Evolutionary conservation across 2,113 vertebrate genomes (phyloP), one percentile per base, ranked within the genome.

Genomic region (Vidua chalybeata): DNA sequence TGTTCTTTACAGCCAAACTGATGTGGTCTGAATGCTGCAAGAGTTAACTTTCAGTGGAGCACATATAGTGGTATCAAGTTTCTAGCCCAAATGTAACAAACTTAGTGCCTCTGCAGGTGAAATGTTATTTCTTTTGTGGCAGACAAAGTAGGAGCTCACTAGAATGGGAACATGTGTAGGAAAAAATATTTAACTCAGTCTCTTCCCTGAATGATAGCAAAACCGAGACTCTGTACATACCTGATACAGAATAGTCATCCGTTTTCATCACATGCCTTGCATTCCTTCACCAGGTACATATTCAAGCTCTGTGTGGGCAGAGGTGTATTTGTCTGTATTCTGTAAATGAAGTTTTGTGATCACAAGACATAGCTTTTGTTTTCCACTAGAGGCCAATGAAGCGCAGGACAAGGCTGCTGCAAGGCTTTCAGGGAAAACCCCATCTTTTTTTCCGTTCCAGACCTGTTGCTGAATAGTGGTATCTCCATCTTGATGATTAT

Each of bases 341-440:
- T 80, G 31, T 41, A n/a, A 56, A 56, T 56, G 33, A 51, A 71
- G 33, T 64, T 83, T 58, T 21, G 63, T n/a, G 4, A 67, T 75
- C 6, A 1, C 9, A 43, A 84, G 92, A 8, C 77, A 46, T 89
- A 75, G 49, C 89, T 87, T 51, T 23, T 35, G 4, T 48, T 73
- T 49, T 22, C 96, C 97, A 94, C 97, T 95, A 98, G 98, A 96
- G 96, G 97, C 49, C 97, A 97, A 97, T 96, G 93, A 81, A 96
- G 92, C 6, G 33, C 67, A 96, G 95, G 84, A 30, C 12, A 93
- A 97, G 18, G 58, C 77, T 71, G 71, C 56, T 77, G 27, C 48
- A 20, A 56, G 22, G 24, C 37, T 59, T 75, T 52, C 20, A 19
- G 33, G 13, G 43, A 51, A 61, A 67, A 22, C 8, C 30, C 17